phyloP scores from a whole-genome alignment of 2,113 vertebrate species.

The Gnathonemus echidnorhynchus region DNA sequence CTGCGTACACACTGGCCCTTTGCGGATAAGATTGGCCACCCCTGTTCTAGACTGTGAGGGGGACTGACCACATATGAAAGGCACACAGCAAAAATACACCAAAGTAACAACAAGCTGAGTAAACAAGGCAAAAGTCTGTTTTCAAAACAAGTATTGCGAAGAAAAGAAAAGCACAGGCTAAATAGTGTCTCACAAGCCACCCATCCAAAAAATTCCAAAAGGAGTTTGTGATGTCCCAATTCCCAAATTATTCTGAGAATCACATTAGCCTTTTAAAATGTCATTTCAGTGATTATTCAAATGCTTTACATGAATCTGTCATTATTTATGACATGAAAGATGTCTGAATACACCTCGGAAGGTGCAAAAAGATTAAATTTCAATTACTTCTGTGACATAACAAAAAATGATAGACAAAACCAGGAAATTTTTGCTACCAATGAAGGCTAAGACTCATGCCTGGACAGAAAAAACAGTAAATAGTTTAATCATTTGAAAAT shows the following conservation, averaged over 20 bases:
- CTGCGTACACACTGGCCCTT: too few species aligned
- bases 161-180: neutral
- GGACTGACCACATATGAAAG: neutral
- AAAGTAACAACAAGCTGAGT: neutral
- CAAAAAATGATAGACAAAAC: neutral
- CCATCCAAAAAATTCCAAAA: neutral
- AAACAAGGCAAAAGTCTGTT: constrained; percentile 4
- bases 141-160: neutral
- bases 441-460: neutral
- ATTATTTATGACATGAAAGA: neutral
- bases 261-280: neutral
- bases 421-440: neutral
- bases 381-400: neutral
- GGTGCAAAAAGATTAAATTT: neutral
- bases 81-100: neutral
- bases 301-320: neutral
- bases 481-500: neutral
- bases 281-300: neutral
- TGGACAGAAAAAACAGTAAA: neutral
- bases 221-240: neutral
- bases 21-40: too few species aligned
- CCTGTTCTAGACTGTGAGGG: neutral
- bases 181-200: neutral
- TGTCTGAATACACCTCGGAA: neutral
- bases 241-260: neutral